Percentiles rank a stretch among this genome's conserved stretches.
phyloP scores from a whole-genome alignment of 2,797 vertebrate species.

The Scarus forsteni region DNA sequence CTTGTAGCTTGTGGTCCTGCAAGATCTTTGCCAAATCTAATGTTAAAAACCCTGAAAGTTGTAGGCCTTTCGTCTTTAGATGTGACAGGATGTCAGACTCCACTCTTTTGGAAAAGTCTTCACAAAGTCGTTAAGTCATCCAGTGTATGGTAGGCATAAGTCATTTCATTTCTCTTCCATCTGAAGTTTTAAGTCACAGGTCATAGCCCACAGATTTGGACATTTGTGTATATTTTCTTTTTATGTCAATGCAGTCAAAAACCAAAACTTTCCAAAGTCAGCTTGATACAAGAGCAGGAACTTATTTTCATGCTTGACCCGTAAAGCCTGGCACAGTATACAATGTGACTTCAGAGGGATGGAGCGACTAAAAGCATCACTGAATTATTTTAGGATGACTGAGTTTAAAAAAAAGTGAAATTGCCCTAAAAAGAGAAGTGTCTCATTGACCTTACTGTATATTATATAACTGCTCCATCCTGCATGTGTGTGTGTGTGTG shows the following conservation, averaged over 20 bases:
- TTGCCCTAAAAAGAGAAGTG: not conserved
- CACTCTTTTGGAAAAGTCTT: too few species aligned
- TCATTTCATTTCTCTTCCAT: too few species aligned
- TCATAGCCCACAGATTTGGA: too few species aligned
- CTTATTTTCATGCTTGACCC: not conserved
- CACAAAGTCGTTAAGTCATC: too few species aligned
- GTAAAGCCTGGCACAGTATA: not conserved
- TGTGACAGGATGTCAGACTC: too few species aligned
- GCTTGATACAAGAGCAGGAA: not conserved
- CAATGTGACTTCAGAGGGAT: not conserved
- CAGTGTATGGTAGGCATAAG: too few species aligned
- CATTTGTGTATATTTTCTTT: not conserved
- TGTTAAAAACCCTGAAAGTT: too few species aligned
- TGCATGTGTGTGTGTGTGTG: not conserved
- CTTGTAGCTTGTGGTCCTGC: too few species aligned
- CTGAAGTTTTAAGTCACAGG: too few species aligned
- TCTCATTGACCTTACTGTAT: conserved; percentile 21
- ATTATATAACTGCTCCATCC: conserved; percentile 34
- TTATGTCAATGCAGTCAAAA: not conserved
- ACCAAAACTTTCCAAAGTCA: not conserved
- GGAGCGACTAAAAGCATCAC: not conserved
- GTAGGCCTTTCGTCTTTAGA: too few species aligned
- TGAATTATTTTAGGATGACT: not conserved
- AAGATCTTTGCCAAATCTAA: too few species aligned
- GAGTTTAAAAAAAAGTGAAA: not conserved